Evolutionary conservation across 2,888 invertebrate genomes (phyloP), one percentile per base, ranked within the genome.

Genomic region (Empis stercorea): DNA sequence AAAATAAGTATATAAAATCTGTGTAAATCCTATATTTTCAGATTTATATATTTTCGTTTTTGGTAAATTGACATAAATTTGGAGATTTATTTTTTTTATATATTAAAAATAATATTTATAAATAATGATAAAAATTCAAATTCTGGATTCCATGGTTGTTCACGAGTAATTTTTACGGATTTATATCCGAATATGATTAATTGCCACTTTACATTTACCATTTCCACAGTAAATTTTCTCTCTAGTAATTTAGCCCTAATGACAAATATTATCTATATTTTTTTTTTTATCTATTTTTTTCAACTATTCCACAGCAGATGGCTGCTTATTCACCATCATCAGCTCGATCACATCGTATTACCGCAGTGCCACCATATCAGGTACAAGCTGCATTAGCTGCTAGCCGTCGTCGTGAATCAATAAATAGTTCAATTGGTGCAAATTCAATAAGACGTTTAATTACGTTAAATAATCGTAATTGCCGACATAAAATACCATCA

Each of bases 391-490:
- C 64, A 1, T 54, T 68, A 43, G 62, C 66, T 30, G 63, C 61
- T 16, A 64, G 68, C 10, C 71, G 78, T 4, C 72, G 82, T 3
- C 72, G 80, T 14, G 84, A 84, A 57, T 84, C 84, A 1, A 74
- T 80, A 46, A 78, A 80, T 23, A 83, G 83, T 43, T 83, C 83
- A 1, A 80, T 84, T 30, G 84, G 84, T 2, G 83, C 84, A 0
- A 82, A 82, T 1, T 87, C 87, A 1, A 85, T 87, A 10, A 75
- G 85, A 4, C 75, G 84, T 1, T 71, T 87, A 13, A 76, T 87
- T 45, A 79, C 82, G 0, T 72, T 70, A 30, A 77, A 76, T 43
- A 77, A 73, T 45, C 70, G 75, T 30, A 64, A 61, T 46, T 64
- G 66, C 51, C 61, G 68, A 10, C 64, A 70, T 53, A 66, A 66